phyloP scores from a whole-genome alignment of 2,888 invertebrate species.

The Oscheius sp. region DNA sequence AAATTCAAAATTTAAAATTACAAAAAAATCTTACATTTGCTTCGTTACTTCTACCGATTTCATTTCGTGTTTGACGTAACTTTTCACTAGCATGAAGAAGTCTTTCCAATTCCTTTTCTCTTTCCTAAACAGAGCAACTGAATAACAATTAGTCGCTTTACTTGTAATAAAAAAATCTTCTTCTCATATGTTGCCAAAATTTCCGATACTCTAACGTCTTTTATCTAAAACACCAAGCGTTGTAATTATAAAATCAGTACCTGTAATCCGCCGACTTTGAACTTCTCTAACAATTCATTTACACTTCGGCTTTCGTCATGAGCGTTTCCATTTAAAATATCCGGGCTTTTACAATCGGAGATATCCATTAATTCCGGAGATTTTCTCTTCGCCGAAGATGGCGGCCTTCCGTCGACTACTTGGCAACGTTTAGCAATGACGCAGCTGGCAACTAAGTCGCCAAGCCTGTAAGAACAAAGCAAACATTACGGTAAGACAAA shows the following conservation, averaged over 20 bases:
- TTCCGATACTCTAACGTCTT: conserved; percentile 60
- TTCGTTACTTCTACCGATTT: conserved; percentile 26
- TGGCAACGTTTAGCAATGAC: conserved; percentile 39
- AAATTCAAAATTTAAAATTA: neutral
- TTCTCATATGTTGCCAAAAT: conserved; percentile 60
- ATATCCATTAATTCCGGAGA: conserved; percentile 18
- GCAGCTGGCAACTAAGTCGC: conserved; percentile 60
- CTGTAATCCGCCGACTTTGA: conserved; percentile 23
- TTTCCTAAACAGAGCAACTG: conserved; percentile 35
- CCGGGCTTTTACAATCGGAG: conserved; percentile 10
- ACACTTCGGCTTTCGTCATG: neutral
- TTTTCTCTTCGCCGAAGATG: conserved; percentile 6
- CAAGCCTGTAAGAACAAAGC: conserved; percentile 45
- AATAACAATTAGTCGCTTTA: neutral
- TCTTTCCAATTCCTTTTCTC: conserved; percentile 74
- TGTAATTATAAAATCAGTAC: neutral
- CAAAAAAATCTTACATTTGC: conserved; percentile 5
- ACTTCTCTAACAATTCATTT: conserved; percentile 43
- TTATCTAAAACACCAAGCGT: conserved; percentile 42
- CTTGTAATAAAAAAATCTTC: conserved; percentile 58
- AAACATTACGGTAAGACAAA: neutral
- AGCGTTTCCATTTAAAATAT: conserved; percentile 2
- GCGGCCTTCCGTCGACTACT: conserved; percentile 5
- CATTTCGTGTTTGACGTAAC: conserved; percentile 62
- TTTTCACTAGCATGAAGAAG: conserved; percentile 74